These are phyloP conservation scores for Thalassarche chlororhynchos DNA, from an alignment of 2,113 vertebrate species.

Conservation along the genomic window DNA sequence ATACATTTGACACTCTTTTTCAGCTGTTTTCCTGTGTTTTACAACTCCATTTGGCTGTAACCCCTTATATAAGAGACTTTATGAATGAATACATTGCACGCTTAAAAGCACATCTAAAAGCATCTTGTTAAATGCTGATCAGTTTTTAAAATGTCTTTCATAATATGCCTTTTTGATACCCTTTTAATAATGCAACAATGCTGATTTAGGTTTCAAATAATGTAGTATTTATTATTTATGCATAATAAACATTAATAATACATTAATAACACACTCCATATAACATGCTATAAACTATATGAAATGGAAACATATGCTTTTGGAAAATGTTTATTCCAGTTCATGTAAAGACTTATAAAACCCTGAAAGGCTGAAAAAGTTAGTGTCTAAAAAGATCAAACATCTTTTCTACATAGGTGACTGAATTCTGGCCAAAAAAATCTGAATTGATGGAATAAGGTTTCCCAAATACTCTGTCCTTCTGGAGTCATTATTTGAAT, in stretches of 20 bases:
- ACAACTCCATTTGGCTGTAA: background rate
- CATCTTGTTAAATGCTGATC: background rate
- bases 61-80: background rate
- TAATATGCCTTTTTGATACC: background rate
- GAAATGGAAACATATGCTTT: background rate
- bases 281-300: background rate
- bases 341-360: background rate
- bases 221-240: background rate
- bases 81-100: background rate
- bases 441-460: background rate
- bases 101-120: background rate
- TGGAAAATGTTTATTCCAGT: background rate
- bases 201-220: background rate
- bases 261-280: background rate
- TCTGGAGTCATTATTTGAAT: background rate
- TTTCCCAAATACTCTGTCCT: background rate
- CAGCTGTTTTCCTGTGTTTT: background rate
- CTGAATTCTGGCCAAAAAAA: background rate
- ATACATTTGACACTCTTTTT: background rate
- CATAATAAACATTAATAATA: background rate
- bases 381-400: background rate
- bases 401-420: background rate
- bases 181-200: background rate
- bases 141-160: background rate
- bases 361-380: background rate